Evolutionary conservation across 2,797 vertebrate genomes (phyloP).

Genomic region (Lutjanus argentimaculatus): DNA sequence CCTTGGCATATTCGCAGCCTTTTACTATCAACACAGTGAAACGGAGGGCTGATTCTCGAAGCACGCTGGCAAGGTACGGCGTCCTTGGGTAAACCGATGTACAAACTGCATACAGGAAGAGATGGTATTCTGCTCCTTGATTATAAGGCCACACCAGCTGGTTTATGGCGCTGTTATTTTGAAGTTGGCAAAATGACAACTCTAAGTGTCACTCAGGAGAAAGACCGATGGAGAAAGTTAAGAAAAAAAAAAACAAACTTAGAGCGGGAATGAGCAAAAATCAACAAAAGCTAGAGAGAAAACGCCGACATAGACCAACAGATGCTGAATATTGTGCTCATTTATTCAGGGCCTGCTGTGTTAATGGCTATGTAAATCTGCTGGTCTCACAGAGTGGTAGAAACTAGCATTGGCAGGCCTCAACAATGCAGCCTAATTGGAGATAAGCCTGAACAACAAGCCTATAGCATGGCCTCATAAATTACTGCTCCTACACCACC

Average conservation of each 20-base stretch:
- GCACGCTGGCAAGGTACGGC: slow-evolving; percentile 63
- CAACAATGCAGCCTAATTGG: slow-evolving; percentile 86
- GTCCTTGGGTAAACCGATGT: slow-evolving; percentile 74
- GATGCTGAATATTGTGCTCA: slow-evolving; percentile 79
- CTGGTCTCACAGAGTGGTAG: slow-evolving; percentile 73
- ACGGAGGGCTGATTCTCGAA: slow-evolving; percentile 65
- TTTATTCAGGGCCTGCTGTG: slow-evolving; percentile 80
- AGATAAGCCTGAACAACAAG: slow-evolving; percentile 87
- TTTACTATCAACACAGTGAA: slow-evolving; percentile 77
- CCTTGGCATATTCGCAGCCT: slow-evolving; percentile 73
- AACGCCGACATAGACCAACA: slow-evolving; percentile 66
- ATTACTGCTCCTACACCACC: slow-evolving; percentile 71
- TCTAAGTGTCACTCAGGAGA: slow-evolving; percentile 43
- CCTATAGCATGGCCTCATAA: slow-evolving; percentile 77
- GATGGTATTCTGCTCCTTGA: slow-evolving; percentile 42
- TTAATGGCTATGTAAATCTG: slow-evolving; percentile 83
- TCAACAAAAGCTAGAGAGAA: slow-evolving; percentile 53
- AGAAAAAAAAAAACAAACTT: slow-evolving; percentile 28
- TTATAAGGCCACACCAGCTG: slow-evolving; percentile 67
- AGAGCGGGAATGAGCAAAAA: slow-evolving; percentile 51
- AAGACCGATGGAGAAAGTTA: slow-evolving; percentile 23
- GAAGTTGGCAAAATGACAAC: slow-evolving; percentile 71
- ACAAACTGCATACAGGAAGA: slow-evolving; percentile 59
- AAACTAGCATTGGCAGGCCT: slow-evolving; percentile 78
- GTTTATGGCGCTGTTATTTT: slow-evolving; percentile 65